Percentiles rank a stretch among this genome's conserved stretches.
Evolutionary conservation across 2,888 invertebrate genomes (phyloP).

Genomic region (Rhagium mordax): DNA sequence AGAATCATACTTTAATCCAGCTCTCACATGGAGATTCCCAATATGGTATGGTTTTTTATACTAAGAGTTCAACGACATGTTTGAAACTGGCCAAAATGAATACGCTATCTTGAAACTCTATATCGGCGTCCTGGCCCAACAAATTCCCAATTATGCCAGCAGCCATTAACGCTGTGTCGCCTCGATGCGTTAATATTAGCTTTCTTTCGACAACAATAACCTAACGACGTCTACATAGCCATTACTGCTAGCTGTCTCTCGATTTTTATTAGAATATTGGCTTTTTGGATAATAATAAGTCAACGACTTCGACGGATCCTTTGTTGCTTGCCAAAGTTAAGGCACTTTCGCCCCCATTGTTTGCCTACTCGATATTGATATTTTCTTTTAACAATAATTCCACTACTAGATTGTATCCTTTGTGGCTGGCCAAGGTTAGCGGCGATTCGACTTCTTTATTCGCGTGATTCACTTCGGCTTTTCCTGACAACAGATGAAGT

Average conservation of each 20-base stretch:
- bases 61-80: background rate
- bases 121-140: background rate
- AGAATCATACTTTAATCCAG: too few relatives aligned
- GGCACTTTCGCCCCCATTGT: background rate
- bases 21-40: too few relatives aligned
- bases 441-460: constrained; percentile 17
- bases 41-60: too few relatives aligned
- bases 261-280: constrained; percentile 10
- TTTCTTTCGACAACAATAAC: background rate
- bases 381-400: constrained; percentile 1
- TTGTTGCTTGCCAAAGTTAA: background rate
- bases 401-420: background rate
- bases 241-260: constrained; percentile 12
- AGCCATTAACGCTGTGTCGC: constrained; percentile 1
- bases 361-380: background rate
- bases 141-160: background rate
- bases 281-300: constrained; percentile 17
- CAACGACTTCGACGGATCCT: constrained; percentile 18
- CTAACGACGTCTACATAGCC: constrained; percentile 17
- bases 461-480: constrained; percentile 13
- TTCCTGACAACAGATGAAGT: background rate
- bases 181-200: constrained; percentile 1
- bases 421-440: background rate
- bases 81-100: background rate
- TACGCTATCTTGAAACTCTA: background rate